phyloP scores from a whole-genome alignment of 1,140 invertebrate species.

The Rhopalosiphum padi region DNA sequence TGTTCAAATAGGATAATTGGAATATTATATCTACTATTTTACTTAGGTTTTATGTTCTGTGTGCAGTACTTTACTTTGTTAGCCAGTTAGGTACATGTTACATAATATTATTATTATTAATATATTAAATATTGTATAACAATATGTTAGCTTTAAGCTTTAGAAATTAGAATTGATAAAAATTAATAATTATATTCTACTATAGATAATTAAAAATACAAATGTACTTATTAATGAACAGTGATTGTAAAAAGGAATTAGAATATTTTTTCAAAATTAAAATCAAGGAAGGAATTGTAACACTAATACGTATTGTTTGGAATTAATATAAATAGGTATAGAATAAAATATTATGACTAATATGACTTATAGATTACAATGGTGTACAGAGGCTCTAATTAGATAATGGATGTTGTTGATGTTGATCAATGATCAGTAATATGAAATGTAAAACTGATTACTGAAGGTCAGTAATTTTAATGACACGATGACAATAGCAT shows the following conservation, averaged over 20 bases:
- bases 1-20: background rate
- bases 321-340: background rate
- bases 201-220: no score
- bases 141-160: no score
- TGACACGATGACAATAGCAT: background rate
- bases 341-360: background rate
- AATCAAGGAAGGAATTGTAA: background rate
- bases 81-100: no score
- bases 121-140: no score
- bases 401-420: background rate
- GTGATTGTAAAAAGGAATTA: background rate
- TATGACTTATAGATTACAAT: background rate
- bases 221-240: no score
- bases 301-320: background rate
- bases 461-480: background rate
- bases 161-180: no score
- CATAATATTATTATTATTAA: no score
- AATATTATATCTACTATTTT: no score
- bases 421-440: background rate
- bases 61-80: no score
- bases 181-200: no score
- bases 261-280: background rate
- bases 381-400: background rate
- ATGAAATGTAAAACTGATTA: background rate
- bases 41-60: no score